Evolutionary conservation across 2,113 vertebrate species (phyloP).

Genomic region (Damaliscus lunatus): DNA sequence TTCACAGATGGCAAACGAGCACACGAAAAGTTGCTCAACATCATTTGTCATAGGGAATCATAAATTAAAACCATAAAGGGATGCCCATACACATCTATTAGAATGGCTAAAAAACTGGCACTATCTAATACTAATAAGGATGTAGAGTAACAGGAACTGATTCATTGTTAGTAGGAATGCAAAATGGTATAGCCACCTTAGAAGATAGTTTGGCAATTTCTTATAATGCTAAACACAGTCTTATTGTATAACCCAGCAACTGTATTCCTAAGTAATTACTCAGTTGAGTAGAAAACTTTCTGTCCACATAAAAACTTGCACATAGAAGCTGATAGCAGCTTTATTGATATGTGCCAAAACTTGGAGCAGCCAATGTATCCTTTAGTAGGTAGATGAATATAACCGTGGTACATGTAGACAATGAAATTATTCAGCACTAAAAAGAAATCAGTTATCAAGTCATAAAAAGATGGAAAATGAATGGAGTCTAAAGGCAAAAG

Average conservation of each 20-base stretch:
- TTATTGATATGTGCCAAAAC: not conserved
- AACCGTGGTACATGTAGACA: not conserved
- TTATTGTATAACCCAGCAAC: not conserved
- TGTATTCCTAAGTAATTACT: not conserved
- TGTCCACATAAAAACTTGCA: not conserved
- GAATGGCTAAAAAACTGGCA: not conserved
- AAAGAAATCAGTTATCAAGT: not conserved
- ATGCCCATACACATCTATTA: not conserved
- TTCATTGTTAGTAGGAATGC: not conserved
- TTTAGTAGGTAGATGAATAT: not conserved
- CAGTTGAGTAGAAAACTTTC: not conserved
- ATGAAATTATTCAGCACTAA: not conserved
- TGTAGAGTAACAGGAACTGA: not conserved
- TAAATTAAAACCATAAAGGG: not conserved
- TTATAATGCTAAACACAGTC: not conserved
- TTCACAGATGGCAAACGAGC: not conserved
- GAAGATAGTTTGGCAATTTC: not conserved
- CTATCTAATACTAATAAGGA: not conserved
- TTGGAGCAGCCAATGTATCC: not conserved
- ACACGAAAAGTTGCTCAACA: not conserved
- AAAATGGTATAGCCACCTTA: not conserved
- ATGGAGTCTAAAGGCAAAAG: not conserved
- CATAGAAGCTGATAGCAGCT: not conserved
- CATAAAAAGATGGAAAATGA: not conserved
- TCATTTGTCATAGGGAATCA: not conserved